Conservation (phyloP, 1,140 invertebrate species). For the Lethrus apterus region DNA sequence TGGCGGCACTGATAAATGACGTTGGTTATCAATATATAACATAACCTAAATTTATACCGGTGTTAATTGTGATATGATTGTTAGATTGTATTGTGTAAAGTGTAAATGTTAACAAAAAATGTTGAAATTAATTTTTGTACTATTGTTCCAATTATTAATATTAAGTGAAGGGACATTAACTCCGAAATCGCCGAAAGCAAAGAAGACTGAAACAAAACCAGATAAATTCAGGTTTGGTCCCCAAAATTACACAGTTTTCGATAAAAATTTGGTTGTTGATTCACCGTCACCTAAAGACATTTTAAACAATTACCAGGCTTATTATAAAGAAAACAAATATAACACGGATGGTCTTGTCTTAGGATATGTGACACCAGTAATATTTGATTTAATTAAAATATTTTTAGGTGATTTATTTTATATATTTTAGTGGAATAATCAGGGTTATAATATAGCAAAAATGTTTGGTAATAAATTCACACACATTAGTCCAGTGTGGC, state of each 20-base stretch:
- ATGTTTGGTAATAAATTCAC: slow-evolving; percentile 83
- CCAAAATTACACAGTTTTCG: slow-evolving; percentile 57
- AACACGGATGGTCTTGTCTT: slow-evolving; percentile 66
- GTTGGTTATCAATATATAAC: too few relatives aligned
- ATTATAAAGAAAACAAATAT: slow-evolving; percentile 56
- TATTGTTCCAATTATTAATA: too few relatives aligned
- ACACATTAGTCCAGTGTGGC: slow-evolving; percentile 90
- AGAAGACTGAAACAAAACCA: slow-evolving; percentile 18
- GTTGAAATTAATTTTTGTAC: too few relatives aligned
- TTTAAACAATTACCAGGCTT: slow-evolving; percentile 63
- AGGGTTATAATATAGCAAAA: slow-evolving; percentile 91
- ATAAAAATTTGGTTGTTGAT: slow-evolving; percentile 59
- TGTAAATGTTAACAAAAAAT: too few relatives aligned
- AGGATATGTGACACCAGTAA: slow-evolving; percentile 87
- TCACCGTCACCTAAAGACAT: slow-evolving; percentile 63
- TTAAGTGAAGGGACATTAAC: slow-evolving; percentile 14
- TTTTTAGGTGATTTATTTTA: slow-evolving; percentile 6
- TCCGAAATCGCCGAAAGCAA: slow-evolving; percentile 25
- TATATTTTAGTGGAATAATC: slow-evolving; percentile 81
- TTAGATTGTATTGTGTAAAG: too few relatives aligned
- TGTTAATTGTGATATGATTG: too few relatives aligned
- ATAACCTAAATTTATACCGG: too few relatives aligned
- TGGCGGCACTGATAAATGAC: too few relatives aligned
- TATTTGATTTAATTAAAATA: slow-evolving; percentile 31
- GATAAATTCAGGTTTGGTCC: slow-evolving; percentile 50